These are phyloP conservation scores for Lordiphosa clarofinis DNA, from an alignment of 1,140 invertebrate species.

Conservation along the genomic window DNA sequence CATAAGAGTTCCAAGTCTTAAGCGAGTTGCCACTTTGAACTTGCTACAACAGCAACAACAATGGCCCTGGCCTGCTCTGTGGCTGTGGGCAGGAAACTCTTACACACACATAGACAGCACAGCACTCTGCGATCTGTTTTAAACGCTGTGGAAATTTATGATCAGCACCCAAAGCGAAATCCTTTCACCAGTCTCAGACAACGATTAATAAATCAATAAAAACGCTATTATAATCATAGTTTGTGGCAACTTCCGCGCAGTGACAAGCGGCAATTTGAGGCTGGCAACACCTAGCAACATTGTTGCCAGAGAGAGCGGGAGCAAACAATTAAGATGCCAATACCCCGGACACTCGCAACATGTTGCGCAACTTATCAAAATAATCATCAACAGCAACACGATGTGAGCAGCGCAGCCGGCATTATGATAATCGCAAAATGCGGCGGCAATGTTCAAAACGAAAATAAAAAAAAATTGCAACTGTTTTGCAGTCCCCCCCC, in stretches of 20 bases:
- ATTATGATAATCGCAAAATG: constrained; percentile 72
- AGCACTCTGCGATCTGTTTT: constrained; percentile 33
- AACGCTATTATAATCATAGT: constrained; percentile 58
- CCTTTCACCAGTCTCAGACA: constrained; percentile 64
- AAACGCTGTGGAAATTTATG: constrained; percentile 64
- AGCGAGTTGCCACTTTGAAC: constrained; percentile 47
- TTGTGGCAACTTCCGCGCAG: constrained; percentile 51
- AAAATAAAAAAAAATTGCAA: constrained; percentile 58
- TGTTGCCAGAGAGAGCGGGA: constrained; percentile 29
- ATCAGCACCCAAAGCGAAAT: constrained; percentile 61
- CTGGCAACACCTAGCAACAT: constrained; percentile 64
- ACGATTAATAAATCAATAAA: constrained; percentile 77
- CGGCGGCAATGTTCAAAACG: constrained; percentile 65
- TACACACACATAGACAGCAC: neutral
- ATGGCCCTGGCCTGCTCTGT: constrained; percentile 24
- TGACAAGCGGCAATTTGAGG: constrained; percentile 68
- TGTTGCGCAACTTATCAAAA: constrained; percentile 77
- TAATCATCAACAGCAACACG: constrained; percentile 58
- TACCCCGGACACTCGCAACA: constrained; percentile 43
- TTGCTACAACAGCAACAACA: constrained; percentile 24
- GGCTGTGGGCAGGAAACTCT: constrained; percentile 22
- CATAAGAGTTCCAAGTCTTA: too few relatives aligned
- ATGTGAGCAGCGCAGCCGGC: constrained; percentile 56
- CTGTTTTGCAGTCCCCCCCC: constrained; percentile 48
- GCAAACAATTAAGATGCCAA: constrained; percentile 61